A percentile compares a stretch with the other conserved stretches of the same genome.
These are phyloP conservation scores for Thrips palmi DNA, from an alignment of 1,140 invertebrate species.

Conservation along the genomic window DNA sequence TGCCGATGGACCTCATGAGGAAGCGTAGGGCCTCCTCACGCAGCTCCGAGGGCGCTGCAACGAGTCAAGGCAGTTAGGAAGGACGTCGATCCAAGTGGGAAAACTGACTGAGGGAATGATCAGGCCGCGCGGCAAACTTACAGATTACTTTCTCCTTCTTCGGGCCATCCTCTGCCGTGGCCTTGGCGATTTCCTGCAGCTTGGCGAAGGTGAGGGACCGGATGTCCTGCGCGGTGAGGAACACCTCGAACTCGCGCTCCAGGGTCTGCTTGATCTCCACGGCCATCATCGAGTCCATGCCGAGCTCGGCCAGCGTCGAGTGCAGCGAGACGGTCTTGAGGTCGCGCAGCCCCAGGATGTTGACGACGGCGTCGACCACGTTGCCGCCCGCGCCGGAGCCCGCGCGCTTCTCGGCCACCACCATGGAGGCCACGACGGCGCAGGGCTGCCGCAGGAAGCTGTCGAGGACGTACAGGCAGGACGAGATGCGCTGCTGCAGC, in stretches of 20 bases:
- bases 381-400: constrained; percentile 32
- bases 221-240: constrained; percentile 60
- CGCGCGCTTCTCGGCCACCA: constrained; percentile 49
- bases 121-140: not conserved
- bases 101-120: not conserved
- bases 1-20: constrained; percentile 32
- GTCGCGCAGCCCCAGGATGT: constrained; percentile 36
- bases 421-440: constrained; percentile 57
- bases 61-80: not conserved
- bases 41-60: not conserved
- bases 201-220: constrained; percentile 32
- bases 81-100: not conserved
- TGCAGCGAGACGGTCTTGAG: constrained; percentile 36
- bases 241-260: constrained; percentile 63
- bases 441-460: constrained; percentile 44
- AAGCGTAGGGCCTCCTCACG: constrained; percentile 24
- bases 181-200: constrained; percentile 27
- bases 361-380: constrained; percentile 41
- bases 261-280: constrained; percentile 71
- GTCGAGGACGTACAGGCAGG: constrained; percentile 48
- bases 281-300: constrained; percentile 67
- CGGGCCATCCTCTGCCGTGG: constrained; percentile 12
- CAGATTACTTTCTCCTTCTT: not conserved
- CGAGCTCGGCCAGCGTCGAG: constrained; percentile 58
- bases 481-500: constrained; percentile 62